These are phyloP conservation scores for Eupithecia tripunctaria DNA, from an alignment of 2,888 invertebrate genomes.

Conservation along the genomic window DNA sequence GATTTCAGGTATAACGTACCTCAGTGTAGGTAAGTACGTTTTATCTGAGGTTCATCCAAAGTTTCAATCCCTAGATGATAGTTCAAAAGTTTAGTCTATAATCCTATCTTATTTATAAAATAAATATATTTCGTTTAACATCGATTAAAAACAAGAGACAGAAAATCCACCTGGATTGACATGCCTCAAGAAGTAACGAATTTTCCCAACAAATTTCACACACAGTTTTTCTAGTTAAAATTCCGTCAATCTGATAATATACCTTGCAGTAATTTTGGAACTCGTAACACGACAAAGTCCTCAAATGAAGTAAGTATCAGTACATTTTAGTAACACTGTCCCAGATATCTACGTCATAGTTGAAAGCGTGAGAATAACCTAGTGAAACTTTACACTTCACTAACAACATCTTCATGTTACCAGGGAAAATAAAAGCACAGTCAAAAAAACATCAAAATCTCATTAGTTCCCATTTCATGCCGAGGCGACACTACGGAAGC, in stretches of 20 bases:
- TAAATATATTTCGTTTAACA: too few species aligned
- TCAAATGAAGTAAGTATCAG: not conserved
- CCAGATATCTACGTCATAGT: constrained; percentile 32
- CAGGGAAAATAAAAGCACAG: constrained; percentile 82
- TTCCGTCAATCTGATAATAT: not conserved
- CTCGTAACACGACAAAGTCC: not conserved
- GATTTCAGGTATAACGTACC: not conserved
- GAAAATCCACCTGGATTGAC: too few species aligned
- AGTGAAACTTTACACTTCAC: constrained; percentile 59
- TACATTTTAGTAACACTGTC: constrained; percentile 4
- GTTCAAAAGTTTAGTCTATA: too few species aligned
- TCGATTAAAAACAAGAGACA: too few species aligned
- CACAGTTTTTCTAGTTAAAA: too few species aligned
- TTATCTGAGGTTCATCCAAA: not conserved
- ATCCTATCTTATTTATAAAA: too few species aligned
- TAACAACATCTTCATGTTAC: constrained; percentile 64
- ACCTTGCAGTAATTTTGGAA: not conserved
- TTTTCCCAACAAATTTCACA: too few species aligned
- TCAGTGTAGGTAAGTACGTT: too few species aligned
- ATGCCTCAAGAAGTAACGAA: too few species aligned
- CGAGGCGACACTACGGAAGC: constrained; percentile 83
- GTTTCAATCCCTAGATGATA: not conserved
- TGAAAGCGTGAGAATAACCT: constrained; percentile 42
- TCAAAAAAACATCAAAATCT: constrained; percentile 85
- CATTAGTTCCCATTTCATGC: constrained; percentile 84